Evolutionary conservation across 1,140 invertebrate genomes (phyloP).

Genomic region (Tetraneura akinire): DNA sequence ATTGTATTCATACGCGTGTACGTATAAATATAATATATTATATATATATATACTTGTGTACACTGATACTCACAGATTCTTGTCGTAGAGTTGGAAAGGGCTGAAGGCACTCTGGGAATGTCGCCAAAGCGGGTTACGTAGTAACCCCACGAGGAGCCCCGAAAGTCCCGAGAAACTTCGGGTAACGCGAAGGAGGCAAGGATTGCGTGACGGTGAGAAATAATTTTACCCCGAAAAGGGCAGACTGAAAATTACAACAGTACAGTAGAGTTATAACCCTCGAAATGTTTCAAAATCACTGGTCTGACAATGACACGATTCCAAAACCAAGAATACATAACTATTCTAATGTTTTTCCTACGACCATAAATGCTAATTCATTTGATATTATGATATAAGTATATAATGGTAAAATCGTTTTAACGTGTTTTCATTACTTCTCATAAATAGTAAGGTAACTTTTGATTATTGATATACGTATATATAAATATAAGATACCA

Average conservation of each 20-base stretch:
- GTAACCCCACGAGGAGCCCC: slow-evolving; percentile 5
- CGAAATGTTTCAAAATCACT: slow-evolving; percentile 37
- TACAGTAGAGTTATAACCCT: slow-evolving; percentile 9
- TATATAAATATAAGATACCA: too few species aligned
- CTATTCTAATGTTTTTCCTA: background rate
- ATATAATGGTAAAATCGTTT: background rate
- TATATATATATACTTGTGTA: background rate
- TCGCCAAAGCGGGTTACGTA: slow-evolving; percentile 37
- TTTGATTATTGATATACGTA: background rate
- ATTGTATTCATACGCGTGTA: slow-evolving; percentile 12
- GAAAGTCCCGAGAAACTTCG: slow-evolving; percentile 31
- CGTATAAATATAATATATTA: background rate
- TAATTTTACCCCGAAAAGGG: slow-evolving; percentile 25
- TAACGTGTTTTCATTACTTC: too few species aligned
- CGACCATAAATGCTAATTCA: background rate
- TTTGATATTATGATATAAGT: too few species aligned
- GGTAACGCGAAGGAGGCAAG: slow-evolving; percentile 16
- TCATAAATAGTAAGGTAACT: background rate
- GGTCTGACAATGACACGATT: slow-evolving; percentile 37
- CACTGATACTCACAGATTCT: slow-evolving; percentile 15
- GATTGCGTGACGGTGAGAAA: slow-evolving; percentile 37
- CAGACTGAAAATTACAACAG: background rate
- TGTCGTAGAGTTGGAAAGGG: slow-evolving; percentile 29
- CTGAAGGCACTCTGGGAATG: slow-evolving; percentile 46
- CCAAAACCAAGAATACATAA: slow-evolving; percentile 31